phyloP scores from a whole-genome alignment of 1,140 invertebrate species.

The Littorina saxatilis region DNA sequence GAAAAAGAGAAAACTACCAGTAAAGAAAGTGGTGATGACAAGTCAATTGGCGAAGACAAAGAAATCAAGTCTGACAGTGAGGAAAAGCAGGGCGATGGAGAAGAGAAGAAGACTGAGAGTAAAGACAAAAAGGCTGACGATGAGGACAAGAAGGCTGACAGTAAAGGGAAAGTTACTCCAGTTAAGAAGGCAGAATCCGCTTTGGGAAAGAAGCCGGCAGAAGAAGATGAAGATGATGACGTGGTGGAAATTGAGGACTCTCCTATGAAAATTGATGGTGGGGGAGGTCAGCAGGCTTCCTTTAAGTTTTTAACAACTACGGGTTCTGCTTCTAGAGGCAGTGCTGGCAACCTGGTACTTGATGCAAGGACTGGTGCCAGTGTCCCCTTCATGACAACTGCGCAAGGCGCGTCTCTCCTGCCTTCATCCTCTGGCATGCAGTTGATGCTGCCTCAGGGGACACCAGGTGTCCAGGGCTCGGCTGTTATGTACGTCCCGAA shows the following conservation, averaged over 20 bases:
- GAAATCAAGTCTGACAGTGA: background rate
- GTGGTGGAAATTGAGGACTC: slow-evolving; percentile 41
- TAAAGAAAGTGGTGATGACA: too few species aligned
- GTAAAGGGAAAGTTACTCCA: too few species aligned
- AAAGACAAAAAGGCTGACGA: slow-evolving; percentile 68
- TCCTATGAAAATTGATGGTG: background rate
- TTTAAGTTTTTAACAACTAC: background rate
- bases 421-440: slow-evolving; percentile 10
- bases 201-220: slow-evolving; percentile 48
- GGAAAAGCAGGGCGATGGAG: slow-evolving; percentile 29
- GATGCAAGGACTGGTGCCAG: slow-evolving; percentile 7
- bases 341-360: background rate
- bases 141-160: slow-evolving; percentile 66
- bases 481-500: slow-evolving; percentile 31
- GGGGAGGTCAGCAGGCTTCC: background rate
- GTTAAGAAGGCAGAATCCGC: too few species aligned
- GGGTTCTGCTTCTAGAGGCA: background rate
- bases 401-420: background rate
- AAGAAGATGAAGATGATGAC: slow-evolving; percentile 69
- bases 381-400: background rate
- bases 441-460: slow-evolving; percentile 7
- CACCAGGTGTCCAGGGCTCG: background rate
- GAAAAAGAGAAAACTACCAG: too few species aligned
- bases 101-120: slow-evolving; percentile 42
- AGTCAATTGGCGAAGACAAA: too few species aligned